Percentiles rank a stretch among this genome's conserved stretches.
These are phyloP conservation scores for Phaenicophaeus curvirostris DNA, from an alignment of 2,797 vertebrate species.

Conservation along the genomic window DNA sequence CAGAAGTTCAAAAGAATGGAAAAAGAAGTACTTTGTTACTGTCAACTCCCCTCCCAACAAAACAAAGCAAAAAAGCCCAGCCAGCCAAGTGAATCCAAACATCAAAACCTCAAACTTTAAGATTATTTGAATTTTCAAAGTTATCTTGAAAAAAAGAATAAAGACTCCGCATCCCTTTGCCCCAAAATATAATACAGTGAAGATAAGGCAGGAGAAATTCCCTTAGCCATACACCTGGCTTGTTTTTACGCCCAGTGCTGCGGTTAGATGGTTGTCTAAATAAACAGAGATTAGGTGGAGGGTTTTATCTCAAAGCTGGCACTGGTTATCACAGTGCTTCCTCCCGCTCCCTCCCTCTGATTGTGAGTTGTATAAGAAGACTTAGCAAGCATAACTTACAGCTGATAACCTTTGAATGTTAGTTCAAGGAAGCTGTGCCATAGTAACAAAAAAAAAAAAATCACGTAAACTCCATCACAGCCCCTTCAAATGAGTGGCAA, in stretches of 20 bases:
- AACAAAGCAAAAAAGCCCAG: background rate
- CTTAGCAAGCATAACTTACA: constrained; percentile 74
- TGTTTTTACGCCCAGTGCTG: constrained; percentile 56
- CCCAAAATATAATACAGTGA: constrained; percentile 37
- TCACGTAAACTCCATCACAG: background rate
- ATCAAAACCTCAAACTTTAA: background rate
- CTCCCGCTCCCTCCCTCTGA: constrained; percentile 80
- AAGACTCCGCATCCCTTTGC: constrained; percentile 8
- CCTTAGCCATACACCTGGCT: constrained; percentile 41
- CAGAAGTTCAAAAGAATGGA: background rate
- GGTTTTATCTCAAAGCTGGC: constrained; percentile 82
- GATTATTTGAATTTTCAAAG: constrained; percentile 54
- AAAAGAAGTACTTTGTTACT: background rate
- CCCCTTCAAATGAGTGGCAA: background rate
- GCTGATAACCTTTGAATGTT: constrained; percentile 74
- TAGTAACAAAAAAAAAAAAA: constrained; percentile 44
- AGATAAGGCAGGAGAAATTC: background rate
- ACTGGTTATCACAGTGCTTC: constrained; percentile 78
- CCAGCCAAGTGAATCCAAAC: background rate
- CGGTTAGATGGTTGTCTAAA: constrained; percentile 78
- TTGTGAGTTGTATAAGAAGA: constrained; percentile 81
- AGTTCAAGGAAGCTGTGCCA: constrained; percentile 69
- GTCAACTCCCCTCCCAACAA: background rate
- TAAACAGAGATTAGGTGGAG: constrained; percentile 74
- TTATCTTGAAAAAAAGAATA: constrained; percentile 26